Conservation (phyloP, 2,113 vertebrate species). For the Leptocoma aspasia region DNA sequence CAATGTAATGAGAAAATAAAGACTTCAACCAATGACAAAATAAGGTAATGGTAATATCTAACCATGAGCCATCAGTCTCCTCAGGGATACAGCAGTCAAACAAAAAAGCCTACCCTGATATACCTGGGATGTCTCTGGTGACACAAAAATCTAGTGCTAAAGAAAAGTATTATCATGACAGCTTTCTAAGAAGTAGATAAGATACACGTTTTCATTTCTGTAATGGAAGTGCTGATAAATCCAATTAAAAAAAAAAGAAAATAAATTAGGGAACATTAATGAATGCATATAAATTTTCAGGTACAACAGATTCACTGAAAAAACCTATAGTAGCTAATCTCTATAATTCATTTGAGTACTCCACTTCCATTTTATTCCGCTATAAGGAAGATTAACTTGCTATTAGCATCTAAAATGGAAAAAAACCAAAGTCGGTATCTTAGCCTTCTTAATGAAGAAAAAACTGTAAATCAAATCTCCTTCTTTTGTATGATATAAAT, state of each 20-base stretch:
- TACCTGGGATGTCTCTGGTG: background rate
- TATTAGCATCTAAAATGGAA: background rate
- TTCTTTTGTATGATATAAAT: background rate
- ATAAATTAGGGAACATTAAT: background rate
- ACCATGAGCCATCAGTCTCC: background rate
- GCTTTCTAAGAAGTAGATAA: background rate
- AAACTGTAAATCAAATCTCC: background rate
- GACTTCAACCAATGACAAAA: background rate
- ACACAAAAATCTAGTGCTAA: background rate
- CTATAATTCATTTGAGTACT: background rate
- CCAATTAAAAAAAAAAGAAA: background rate
- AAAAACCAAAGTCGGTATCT: background rate
- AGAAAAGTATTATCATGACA: background rate
- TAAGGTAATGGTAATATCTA: background rate
- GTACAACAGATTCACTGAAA: background rate
- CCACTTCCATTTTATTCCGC: background rate
- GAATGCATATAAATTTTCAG: background rate
- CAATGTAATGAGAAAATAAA: background rate
- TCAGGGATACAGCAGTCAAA: fast-evolving
- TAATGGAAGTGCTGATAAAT: background rate
- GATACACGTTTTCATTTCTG: background rate
- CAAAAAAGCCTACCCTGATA: background rate
- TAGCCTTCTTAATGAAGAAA: background rate
- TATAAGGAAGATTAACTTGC: background rate
- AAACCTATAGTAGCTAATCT: background rate